Evolutionary conservation across 2,113 vertebrate species (phyloP).

Genomic region (Orientallactaga bullata): DNA sequence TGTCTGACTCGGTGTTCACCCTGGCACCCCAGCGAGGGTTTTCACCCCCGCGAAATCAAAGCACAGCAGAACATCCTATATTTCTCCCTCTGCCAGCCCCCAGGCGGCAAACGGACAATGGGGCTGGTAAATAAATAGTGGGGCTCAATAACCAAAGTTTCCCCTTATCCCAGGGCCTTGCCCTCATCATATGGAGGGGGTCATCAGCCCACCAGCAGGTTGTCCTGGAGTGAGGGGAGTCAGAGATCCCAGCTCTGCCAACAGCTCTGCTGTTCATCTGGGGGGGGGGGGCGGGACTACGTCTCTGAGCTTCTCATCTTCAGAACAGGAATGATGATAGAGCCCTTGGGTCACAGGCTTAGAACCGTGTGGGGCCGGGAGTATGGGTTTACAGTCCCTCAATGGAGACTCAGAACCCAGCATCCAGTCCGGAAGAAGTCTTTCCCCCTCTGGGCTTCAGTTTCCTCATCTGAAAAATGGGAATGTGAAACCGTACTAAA

Average conservation of each 20-base stretch:
- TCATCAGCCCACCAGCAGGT: not conserved
- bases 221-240: not conserved
- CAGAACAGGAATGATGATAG: not conserved
- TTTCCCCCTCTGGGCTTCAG: not conserved
- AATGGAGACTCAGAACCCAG: too few species aligned
- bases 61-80: not conserved
- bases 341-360: not conserved
- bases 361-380: not conserved
- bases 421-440: fast-evolving
- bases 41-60: not conserved
- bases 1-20: not conserved
- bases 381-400: not conserved
- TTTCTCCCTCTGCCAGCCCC: not conserved
- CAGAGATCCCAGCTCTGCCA: not conserved
- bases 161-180: not conserved
- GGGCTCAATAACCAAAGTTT: not conserved
- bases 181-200: not conserved
- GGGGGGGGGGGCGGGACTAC: not conserved
- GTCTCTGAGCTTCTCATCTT: not conserved
- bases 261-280: not conserved
- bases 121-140: not conserved
- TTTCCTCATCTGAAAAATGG: constrained; percentile 20
- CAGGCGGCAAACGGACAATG: not conserved
- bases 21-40: not conserved
- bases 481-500: not conserved